phyloP scores from a whole-genome alignment of 2,113 vertebrate species.

The Irena cyanogastra region DNA sequence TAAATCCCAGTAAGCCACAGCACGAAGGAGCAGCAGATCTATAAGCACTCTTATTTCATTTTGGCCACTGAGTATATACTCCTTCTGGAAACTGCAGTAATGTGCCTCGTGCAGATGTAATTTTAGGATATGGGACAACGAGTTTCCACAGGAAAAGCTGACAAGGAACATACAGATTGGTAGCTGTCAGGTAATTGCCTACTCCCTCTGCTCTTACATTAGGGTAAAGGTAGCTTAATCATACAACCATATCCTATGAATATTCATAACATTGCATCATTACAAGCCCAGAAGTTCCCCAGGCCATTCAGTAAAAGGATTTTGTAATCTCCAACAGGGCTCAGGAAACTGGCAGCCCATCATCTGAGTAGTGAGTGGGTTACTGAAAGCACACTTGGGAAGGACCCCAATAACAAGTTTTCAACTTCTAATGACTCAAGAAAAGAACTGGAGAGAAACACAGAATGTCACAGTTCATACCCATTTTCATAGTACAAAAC shows the following conservation, averaged over 20 bases:
- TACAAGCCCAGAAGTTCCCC: background rate
- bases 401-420: background rate
- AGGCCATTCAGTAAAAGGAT: background rate
- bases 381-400: background rate
- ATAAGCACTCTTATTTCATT: background rate
- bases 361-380: fast-evolving
- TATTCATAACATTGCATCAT: background rate
- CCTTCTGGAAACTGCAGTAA: background rate
- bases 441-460: background rate
- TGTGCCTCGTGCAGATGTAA: background rate
- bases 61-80: background rate
- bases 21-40: background rate
- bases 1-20: background rate
- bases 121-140: background rate
- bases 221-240: background rate
- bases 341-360: background rate
- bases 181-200: background rate
- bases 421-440: background rate
- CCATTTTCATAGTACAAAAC: background rate
- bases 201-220: background rate
- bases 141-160: background rate
- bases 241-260: background rate
- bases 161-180: background rate
- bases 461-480: background rate
- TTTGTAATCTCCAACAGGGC: background rate